These are phyloP conservation scores for Drosophila eugracilis DNA, from an alignment of 1,140 invertebrate species.

Conservation along the genomic window DNA sequence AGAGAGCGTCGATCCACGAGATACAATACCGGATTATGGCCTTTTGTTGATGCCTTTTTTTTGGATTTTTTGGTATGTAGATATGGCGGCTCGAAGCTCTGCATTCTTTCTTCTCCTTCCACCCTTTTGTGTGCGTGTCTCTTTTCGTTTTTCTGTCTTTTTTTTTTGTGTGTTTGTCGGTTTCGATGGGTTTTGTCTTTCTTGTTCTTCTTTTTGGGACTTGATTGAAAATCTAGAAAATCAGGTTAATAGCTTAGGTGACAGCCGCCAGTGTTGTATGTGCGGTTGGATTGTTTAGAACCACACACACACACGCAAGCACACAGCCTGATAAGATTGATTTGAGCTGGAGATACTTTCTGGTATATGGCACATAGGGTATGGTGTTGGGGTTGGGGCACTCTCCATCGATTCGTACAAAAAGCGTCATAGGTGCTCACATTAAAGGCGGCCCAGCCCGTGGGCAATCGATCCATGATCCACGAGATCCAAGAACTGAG, in stretches of 20 bases:
- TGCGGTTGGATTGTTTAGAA: constrained; percentile 78
- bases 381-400: constrained; percentile 1
- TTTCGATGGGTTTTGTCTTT: constrained; percentile 51
- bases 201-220: constrained; percentile 58
- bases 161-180: constrained; percentile 47
- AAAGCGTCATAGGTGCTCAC: constrained; percentile 72
- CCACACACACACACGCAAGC: constrained; percentile 44
- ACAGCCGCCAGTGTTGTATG: constrained; percentile 80
- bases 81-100: constrained; percentile 75
- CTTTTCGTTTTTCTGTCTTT: constrained; percentile 59
- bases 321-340: constrained; percentile 80
- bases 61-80: constrained; percentile 76
- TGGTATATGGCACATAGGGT: neutral
- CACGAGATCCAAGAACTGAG: constrained; percentile 9
- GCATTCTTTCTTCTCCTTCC: constrained; percentile 58
- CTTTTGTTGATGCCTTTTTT: constrained; percentile 62
- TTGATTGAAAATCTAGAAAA: constrained; percentile 84
- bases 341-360: constrained; percentile 67
- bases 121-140: constrained; percentile 66
- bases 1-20: constrained; percentile 66
- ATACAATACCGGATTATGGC: constrained; percentile 80
- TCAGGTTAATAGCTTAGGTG: constrained; percentile 84
- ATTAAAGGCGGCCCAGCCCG: constrained; percentile 61
- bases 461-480: constrained; percentile 21
- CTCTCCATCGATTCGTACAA: neutral